Percentiles rank a stretch among this genome's conserved stretches.
Conservation (phyloP, 2,113 vertebrate species). For the Thalassoma bifasciatum region DNA sequence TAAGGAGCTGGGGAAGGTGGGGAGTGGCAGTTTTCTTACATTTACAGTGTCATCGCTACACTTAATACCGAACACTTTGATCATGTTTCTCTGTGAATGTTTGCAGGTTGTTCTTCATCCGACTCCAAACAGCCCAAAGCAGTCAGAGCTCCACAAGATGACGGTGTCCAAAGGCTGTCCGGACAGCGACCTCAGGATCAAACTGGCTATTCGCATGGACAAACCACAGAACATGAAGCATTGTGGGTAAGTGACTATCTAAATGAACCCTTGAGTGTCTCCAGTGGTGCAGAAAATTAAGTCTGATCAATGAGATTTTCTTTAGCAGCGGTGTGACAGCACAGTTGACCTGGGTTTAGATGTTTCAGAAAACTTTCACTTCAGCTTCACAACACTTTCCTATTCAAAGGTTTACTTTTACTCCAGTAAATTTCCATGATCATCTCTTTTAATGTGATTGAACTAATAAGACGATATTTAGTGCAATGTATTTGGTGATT, state of each 20-base stretch:
- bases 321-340: too few species aligned
- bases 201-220: conserved; percentile 98
- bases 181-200: conserved; percentile 96
- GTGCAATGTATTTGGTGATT: too few species aligned
- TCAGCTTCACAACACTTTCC: too few species aligned
- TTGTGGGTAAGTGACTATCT: conserved; percentile 84
- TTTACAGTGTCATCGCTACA: too few species aligned
- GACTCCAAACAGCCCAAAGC: conserved; percentile 97
- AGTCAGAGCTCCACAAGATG: conserved; percentile 98
- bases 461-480: too few species aligned
- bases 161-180: conserved; percentile 95
- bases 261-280: too few species aligned
- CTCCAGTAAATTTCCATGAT: too few species aligned
- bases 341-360: too few species aligned
- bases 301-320: too few species aligned
- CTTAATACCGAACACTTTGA: not conserved
- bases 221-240: conserved; percentile 99
- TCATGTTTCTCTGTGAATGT: not conserved
- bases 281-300: not conserved
- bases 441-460: too few species aligned
- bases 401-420: too few species aligned
- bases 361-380: too few species aligned
- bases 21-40: not conserved
- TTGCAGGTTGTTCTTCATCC: conserved; percentile 95
- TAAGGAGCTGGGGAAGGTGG: conserved; percentile 96